Percentiles rank a stretch among this genome's conserved stretches.
Conservation (phyloP, 2,797 vertebrate species). For the Scolopax rusticola region DNA sequence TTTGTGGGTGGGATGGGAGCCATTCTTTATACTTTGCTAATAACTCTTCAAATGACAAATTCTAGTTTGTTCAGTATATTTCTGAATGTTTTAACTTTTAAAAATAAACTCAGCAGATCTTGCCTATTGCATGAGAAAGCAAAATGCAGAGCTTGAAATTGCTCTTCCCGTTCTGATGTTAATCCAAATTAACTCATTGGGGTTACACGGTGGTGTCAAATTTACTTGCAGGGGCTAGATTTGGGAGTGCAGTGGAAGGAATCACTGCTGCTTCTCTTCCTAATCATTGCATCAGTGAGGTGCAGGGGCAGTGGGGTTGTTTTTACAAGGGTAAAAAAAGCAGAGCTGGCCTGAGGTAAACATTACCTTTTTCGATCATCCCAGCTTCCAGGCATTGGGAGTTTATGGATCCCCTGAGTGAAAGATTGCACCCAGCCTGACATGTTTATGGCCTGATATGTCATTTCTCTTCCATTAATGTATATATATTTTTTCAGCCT, state of each 20-base stretch:
- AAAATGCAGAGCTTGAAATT: background rate
- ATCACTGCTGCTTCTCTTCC: background rate
- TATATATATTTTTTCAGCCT: background rate
- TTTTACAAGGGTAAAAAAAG: background rate
- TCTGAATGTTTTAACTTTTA: background rate
- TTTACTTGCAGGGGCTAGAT: background rate
- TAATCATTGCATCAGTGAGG: background rate
- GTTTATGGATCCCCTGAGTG: background rate
- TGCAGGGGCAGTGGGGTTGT: background rate
- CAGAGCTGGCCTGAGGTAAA: background rate
- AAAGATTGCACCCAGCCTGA: background rate
- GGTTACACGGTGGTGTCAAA: rapidly evolving
- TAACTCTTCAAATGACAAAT: background rate
- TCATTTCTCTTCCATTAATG: background rate
- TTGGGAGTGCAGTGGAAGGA: background rate
- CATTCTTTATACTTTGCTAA: background rate
- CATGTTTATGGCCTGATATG: background rate
- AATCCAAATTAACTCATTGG: background rate
- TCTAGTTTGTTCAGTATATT: background rate
- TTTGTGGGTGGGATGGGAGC: background rate
- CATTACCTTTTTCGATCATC: background rate
- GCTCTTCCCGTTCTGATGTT: background rate
- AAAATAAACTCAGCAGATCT: background rate
- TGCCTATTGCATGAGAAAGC: background rate
- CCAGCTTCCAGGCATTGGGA: background rate